Conservation (phyloP, 2,113 vertebrate genomes). For the Barnardius zonarius region DNA sequence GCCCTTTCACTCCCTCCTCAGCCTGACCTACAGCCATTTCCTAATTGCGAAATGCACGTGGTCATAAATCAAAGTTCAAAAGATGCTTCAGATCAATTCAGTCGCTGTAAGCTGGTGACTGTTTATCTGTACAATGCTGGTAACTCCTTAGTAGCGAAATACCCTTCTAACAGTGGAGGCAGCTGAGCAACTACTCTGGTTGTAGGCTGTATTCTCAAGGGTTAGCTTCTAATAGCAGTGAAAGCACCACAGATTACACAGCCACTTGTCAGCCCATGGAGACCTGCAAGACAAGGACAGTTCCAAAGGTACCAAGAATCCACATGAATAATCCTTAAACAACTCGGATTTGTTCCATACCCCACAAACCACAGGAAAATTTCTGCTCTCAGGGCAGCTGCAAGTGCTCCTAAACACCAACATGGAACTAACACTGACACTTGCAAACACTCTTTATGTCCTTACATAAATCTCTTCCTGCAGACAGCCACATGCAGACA, state of each 20-base stretch:
- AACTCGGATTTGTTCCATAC: not conserved
- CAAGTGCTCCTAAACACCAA: too few species aligned
- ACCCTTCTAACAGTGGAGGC: not conserved
- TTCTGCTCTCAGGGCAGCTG: too few species aligned
- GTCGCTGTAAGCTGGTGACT: not conserved
- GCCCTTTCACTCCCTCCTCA: not conserved
- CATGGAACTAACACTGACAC: too few species aligned
- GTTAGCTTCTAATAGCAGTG: not conserved
- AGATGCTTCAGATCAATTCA: not conserved
- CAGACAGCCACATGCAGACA: not conserved
- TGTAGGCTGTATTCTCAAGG: not conserved
- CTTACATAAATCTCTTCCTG: not conserved
- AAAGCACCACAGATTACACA: not conserved
- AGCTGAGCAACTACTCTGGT: not conserved
- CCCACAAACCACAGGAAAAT: too few species aligned
- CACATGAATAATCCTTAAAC: not conserved
- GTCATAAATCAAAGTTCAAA: not conserved
- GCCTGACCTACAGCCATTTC: not conserved
- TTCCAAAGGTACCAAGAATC: not conserved
- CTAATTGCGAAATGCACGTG: not conserved
- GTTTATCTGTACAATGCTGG: not conserved
- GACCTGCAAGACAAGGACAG: not conserved
- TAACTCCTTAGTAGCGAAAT: not conserved
- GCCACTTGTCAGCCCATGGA: not conserved
- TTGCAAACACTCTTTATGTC: not conserved